A percentile compares a stretch with the other conserved stretches of the same genome.
These are phyloP conservation scores for Calypte anna DNA, from an alignment of 2,113 vertebrate genomes.

Conservation along the genomic window DNA sequence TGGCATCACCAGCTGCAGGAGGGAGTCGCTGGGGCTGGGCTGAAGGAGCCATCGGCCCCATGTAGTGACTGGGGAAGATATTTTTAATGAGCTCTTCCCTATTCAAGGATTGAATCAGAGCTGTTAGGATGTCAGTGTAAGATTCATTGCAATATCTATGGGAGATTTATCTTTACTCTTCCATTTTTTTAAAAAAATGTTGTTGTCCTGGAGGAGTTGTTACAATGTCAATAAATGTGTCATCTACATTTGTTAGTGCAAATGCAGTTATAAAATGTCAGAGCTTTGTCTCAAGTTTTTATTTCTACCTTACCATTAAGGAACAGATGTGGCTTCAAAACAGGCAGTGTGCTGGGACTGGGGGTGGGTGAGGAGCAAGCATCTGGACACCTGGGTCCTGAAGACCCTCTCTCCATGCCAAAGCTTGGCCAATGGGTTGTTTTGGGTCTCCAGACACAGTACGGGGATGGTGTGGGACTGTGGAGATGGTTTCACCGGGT, in stretches of 20 bases:
- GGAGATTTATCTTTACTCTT: conserved; percentile 66
- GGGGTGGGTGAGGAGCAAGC: neutral
- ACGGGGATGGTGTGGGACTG: rapidly evolving
- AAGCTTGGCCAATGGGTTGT: neutral
- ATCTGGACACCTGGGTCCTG: neutral
- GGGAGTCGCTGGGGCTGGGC: conserved; percentile 41
- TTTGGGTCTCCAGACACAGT: neutral
- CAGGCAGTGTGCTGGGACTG: rapidly evolving
- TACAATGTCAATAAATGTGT: conserved; percentile 65
- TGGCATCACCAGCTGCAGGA: conserved; percentile 59
- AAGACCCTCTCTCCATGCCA: neutral
- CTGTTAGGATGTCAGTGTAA: conserved; percentile 63
- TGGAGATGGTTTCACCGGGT: neutral
- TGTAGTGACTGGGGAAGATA: conserved; percentile 54
- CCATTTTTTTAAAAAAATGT: neutral
- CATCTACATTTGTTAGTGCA: conserved; percentile 51
- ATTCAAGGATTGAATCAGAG: conserved; percentile 63
- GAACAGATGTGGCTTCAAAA: neutral
- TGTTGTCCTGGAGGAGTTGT: conserved; percentile 72
- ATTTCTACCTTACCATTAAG: neutral
- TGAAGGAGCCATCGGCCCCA: conserved; percentile 61
- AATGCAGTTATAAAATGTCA: conserved; percentile 54
- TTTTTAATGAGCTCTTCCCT: conserved; percentile 70
- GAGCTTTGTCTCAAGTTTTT: conserved; percentile 2
- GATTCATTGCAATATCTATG: conserved; percentile 66